Base-by-base conservation (phyloP, 2,113 vertebrate genomes). In the Actenoides hombroni region DNA sequence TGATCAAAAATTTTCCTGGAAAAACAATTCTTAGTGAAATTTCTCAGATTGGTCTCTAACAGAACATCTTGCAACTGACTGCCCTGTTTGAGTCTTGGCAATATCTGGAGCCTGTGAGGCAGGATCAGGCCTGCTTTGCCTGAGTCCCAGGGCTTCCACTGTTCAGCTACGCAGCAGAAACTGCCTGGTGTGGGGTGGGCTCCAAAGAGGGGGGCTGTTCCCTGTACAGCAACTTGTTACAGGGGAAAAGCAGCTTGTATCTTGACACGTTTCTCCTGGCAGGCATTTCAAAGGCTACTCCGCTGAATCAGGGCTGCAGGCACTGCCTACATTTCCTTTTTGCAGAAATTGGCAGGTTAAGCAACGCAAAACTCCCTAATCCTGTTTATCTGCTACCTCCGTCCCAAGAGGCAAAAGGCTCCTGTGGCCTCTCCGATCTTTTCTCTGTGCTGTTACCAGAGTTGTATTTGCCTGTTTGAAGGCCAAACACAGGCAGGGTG, bases 241-340 rank as follows among this genome's bases (percentile, higher is more conserved):
- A 12, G 69, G 82, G 88, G 96, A 92, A 95, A 94, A 94, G 69
- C 48, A 54, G 91, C 67, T 79, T 76, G 39, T 64, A 44, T 75
- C 91, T 89, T 42, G 84, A 69, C 69, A 49, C 24, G 1, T 87
- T 84, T 86, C 5, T 3, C 40, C 96, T 91, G 92, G 90, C 95
- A 96, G 65, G 65, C 69, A 53, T 94, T 95, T 96, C 92, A 96
- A 96, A 97, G 90, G 88, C 74, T 95, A 94, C 91, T 97, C 56
- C 76, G 84, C 61, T 61, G 61, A 91, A 89, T 82, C 78, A 63
- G 59, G 81, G 81, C 88, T 94, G 69, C 86, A 94, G 86, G 86
- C 88, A 46, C 80, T 95, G 92, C 83, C 83, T 95, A 20, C 92
- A n/a, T 95, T 96, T 95, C 95, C 94, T 92, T 83, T 79, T 21